Evolutionary conservation across 2,113 vertebrate species (phyloP).

Genomic region (Lota lota): DNA sequence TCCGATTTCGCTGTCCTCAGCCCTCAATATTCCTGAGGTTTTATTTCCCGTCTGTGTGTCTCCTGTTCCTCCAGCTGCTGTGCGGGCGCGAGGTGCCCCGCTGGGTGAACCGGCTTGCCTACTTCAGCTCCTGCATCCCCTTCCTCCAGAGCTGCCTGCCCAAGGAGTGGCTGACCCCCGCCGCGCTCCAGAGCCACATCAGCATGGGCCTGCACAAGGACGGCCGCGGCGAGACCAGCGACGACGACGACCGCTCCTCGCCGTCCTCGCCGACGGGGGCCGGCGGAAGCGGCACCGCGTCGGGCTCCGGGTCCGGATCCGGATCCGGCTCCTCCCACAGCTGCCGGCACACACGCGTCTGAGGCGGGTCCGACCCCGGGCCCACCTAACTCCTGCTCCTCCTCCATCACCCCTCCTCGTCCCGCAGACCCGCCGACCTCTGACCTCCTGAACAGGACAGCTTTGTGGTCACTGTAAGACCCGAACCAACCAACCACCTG

Average conservation of each 20-base stretch:
- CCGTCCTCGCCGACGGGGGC: no score
- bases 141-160: conserved; percentile 93
- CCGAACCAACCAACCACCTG: conserved; percentile 61
- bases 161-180: conserved; percentile 90
- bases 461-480: conserved; percentile 18
- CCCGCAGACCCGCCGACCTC: background rate
- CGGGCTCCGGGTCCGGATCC: conserved; percentile 56
- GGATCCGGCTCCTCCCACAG: conserved; percentile 77
- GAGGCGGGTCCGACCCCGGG: conserved; percentile 30
- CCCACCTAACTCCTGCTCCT: no score
- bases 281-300: conserved; percentile 41
- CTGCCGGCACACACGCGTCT: conserved; percentile 87
- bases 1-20: no score
- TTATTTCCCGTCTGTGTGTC: background rate
- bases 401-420: background rate
- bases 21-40: no score
- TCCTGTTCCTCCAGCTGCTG: conserved; percentile 72
- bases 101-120: conserved; percentile 90
- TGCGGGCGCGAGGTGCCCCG: conserved; percentile 88
- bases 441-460: conserved; percentile 28
- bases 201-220: conserved; percentile 87
- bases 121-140: conserved; percentile 92
- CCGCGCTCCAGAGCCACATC: conserved; percentile 91
- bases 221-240: conserved; percentile 78
- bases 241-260: conserved; percentile 68